These are phyloP conservation scores for Lutjanus argentimaculatus DNA, from an alignment of 2,797 vertebrate species.

Conservation along the genomic window DNA sequence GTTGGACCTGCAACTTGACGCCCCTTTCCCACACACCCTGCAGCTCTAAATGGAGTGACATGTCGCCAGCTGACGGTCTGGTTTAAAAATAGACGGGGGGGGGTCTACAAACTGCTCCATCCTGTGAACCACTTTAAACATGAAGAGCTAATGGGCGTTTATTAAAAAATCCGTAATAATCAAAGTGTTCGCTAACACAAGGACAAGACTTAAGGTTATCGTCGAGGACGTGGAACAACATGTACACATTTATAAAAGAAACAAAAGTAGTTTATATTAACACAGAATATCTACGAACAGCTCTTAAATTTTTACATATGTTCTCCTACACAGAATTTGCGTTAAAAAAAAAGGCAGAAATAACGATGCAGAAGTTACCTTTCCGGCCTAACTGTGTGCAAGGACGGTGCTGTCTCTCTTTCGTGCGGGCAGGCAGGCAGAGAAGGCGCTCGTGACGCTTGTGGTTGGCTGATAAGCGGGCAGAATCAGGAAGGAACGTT, in stretches of 20 bases:
- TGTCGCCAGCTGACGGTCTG: constrained; percentile 78
- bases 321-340: fast-evolving
- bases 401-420: constrained; percentile 69
- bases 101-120: constrained; percentile 43
- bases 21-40: constrained; percentile 48
- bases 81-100: constrained; percentile 81
- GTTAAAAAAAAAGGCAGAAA: not conserved
- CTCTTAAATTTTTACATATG: fast-evolving
- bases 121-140: constrained; percentile 6
- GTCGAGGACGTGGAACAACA: constrained; percentile 12
- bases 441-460: constrained; percentile 74
- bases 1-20: constrained; percentile 77
- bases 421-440: constrained; percentile 73
- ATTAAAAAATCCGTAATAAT: not conserved
- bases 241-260: not conserved
- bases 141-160: not conserved
- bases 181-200: constrained; percentile 17
- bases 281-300: fast-evolving
- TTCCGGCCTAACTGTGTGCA: constrained; percentile 82
- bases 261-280: not conserved
- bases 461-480: constrained; percentile 67
- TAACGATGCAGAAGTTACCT: constrained; percentile 66
- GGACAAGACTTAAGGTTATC: constrained; percentile 27
- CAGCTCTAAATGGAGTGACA: constrained; percentile 77
- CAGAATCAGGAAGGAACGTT: constrained; percentile 69